These are phyloP conservation scores for Ceriagrion tenellum DNA, from an alignment of 2,888 invertebrate genomes.

Conservation along the genomic window DNA sequence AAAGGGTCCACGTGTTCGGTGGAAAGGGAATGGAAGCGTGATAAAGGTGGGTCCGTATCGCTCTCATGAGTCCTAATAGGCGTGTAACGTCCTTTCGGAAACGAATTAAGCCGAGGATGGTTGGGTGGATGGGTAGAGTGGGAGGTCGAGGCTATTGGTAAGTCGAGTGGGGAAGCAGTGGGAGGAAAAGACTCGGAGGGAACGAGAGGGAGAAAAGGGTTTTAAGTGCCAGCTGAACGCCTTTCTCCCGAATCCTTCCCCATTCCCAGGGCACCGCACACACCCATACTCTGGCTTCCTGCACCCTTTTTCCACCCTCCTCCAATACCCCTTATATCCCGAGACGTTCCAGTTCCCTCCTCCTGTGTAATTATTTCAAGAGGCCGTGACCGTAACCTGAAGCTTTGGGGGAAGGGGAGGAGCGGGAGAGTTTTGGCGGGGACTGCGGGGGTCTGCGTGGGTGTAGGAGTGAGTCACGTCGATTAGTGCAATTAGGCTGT, in stretches of 20 bases:
- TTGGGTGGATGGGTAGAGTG: neutral
- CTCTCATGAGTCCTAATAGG: conserved; percentile 54
- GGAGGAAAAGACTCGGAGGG: neutral
- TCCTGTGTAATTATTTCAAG: conserved; percentile 53
- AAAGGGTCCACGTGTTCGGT: neutral
- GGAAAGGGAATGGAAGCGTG: neutral
- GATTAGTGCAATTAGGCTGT: conserved; percentile 65
- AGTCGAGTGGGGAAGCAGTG: neutral
- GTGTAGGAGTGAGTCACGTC: conserved; percentile 45
- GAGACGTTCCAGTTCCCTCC: neutral
- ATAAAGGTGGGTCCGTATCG: conserved; percentile 24
- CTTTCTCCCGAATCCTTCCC: neutral
- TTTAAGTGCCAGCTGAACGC: conserved; percentile 55
- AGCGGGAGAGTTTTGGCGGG: neutral
- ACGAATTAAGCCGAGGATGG: conserved; percentile 54
- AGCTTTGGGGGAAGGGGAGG: neutral
- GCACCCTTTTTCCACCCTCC: neutral
- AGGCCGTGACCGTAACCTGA: conserved; percentile 50
- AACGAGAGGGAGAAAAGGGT: neutral
- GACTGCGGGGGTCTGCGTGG: neutral
- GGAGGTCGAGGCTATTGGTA: neutral
- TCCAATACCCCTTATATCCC: neutral
- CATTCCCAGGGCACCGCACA: neutral
- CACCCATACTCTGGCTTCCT: neutral
- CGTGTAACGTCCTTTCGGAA: conserved; percentile 63